These are phyloP conservation scores for Drosophila lacertosa DNA, from an alignment of 1,140 invertebrate species.

Conservation along the genomic window DNA sequence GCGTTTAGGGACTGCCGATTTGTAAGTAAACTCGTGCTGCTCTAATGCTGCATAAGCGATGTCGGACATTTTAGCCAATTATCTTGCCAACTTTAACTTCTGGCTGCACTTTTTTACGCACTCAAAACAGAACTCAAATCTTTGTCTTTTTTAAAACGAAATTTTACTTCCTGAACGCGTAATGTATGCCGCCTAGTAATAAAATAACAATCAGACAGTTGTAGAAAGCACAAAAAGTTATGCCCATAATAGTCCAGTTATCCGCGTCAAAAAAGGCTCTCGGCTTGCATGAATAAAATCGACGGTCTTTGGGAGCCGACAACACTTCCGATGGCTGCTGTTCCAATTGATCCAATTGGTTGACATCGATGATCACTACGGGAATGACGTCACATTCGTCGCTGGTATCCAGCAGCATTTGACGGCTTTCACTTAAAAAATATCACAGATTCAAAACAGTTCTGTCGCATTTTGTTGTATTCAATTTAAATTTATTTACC, in stretches of 20 bases:
- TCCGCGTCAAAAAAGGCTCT: not conserved
- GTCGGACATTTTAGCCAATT: conserved; percentile 31
- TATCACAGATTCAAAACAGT: not conserved
- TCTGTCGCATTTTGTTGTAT: not conserved
- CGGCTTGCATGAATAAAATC: not conserved
- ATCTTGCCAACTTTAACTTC: conserved; percentile 10
- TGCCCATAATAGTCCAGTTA: conserved; percentile 32
- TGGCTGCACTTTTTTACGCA: not conserved
- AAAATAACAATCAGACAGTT: conserved; percentile 49
- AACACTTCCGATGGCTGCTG: not conserved
- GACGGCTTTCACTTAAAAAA: conserved; percentile 23
- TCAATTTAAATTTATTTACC: conserved; percentile 13
- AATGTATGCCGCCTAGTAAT: no score
- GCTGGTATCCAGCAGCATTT: conserved; percentile 19
- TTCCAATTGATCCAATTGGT: not conserved
- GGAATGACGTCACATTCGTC: not conserved
- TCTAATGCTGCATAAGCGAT: conserved; percentile 15
- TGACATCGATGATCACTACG: conserved; percentile 6
- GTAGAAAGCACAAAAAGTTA: conserved; percentile 51
- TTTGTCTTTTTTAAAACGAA: no score
- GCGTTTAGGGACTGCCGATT: conserved; percentile 56
- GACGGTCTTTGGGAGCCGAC: not conserved
- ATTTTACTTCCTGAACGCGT: no score
- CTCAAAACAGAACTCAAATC: not conserved
- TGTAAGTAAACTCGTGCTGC: conserved; percentile 33